phyloP scores from a whole-genome alignment of 2,888 invertebrate species.

The Agonopterix subpropinquella region DNA sequence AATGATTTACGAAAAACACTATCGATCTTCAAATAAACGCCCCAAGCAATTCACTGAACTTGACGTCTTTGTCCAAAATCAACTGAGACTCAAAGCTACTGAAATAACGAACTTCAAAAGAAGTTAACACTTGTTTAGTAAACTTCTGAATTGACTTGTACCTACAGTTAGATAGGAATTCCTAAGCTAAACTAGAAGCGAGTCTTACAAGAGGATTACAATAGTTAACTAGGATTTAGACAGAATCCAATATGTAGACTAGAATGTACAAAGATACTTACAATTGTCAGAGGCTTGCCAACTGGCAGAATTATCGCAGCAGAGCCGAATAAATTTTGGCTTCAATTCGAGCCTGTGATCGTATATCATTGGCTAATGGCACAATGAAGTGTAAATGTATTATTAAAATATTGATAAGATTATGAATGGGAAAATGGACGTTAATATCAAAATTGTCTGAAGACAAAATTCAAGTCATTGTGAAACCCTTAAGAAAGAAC shows the following conservation, averaged over 20 bases:
- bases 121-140: slow-evolving; percentile 5
- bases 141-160: slow-evolving; percentile 3
- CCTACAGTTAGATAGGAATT: slow-evolving; percentile 8
- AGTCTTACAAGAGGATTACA: slow-evolving; percentile 34
- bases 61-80: no score
- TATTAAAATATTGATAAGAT: slow-evolving; percentile 1
- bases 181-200: slow-evolving; percentile 24
- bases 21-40: no score
- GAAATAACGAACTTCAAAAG: not conserved
- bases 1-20: no score
- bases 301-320: slow-evolving; percentile 34
- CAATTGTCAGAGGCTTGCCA: slow-evolving; percentile 44
- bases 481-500: no score
- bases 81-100: not conserved
- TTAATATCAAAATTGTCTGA: no score
- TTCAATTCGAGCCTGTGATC: slow-evolving; percentile 5
- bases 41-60: no score
- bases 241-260: slow-evolving; percentile 31
- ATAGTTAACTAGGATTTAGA: slow-evolving; percentile 44
- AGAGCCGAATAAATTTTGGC: slow-evolving; percentile 29
- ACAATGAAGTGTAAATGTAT: slow-evolving; percentile 5
- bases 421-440: not conserved
- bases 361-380: slow-evolving; percentile 7
- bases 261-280: slow-evolving; percentile 38
- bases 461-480: no score